Percentiles rank a stretch among this genome's conserved stretches.
Conservation (phyloP, 2,797 vertebrate species). For the Vipera latastei region DNA sequence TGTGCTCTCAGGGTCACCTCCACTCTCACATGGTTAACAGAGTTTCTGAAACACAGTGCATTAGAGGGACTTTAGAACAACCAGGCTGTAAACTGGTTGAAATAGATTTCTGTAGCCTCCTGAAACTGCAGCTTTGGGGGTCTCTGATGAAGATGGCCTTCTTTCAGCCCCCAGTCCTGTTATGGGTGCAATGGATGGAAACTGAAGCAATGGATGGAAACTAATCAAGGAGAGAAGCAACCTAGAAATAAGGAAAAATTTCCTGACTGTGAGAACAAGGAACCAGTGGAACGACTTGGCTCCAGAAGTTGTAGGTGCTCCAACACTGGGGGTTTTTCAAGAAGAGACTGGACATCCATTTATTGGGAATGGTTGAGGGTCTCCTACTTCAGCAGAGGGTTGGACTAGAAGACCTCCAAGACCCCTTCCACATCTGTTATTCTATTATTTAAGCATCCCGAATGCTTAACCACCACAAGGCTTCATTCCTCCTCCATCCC, state of each 20-base stretch:
- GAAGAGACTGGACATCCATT: not conserved
- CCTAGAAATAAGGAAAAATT: too few species aligned
- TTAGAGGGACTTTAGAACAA: not conserved
- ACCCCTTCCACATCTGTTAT: not conserved
- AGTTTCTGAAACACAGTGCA: not conserved
- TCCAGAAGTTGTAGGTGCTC: too few species aligned
- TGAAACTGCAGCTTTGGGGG: not conserved
- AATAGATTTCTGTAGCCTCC: not conserved
- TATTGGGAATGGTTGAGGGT: not conserved
- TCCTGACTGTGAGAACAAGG: too few species aligned
- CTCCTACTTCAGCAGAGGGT: not conserved
- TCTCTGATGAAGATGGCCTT: not conserved
- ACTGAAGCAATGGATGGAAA: too few species aligned
- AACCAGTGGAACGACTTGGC: too few species aligned
- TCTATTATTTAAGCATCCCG: not conserved
- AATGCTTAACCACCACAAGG: not conserved
- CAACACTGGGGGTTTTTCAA: too few species aligned
- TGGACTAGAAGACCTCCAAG: not conserved
- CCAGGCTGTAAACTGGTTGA: not conserved
- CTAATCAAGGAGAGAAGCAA: too few species aligned
- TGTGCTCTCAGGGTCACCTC: too few species aligned
- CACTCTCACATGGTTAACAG: not conserved
- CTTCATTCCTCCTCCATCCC: not conserved
- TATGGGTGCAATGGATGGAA: too few species aligned
- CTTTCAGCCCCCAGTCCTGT: not conserved